Conservation (phyloP, 2,888 invertebrate species). For the Drosophila pegasa region DNA sequence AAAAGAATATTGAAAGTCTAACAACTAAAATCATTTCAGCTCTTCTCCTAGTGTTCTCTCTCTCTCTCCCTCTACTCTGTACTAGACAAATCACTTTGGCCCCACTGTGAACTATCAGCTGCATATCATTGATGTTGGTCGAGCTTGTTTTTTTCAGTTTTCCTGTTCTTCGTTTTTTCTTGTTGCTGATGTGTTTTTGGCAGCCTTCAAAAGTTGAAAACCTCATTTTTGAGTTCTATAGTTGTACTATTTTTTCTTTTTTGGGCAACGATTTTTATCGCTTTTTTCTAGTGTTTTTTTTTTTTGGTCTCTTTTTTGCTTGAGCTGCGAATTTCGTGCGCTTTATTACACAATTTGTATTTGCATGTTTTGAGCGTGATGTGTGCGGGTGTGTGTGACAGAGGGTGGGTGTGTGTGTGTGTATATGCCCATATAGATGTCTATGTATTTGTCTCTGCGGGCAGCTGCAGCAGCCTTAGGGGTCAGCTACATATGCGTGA, state of each 20-base stretch:
- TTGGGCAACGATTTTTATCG: neutral
- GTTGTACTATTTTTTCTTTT: conserved; percentile 5
- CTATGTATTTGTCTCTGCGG: conserved; percentile 19
- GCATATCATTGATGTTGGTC: conserved; percentile 17
- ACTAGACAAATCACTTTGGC: neutral
- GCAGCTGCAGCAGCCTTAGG: conserved; percentile 37
- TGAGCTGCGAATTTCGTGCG: conserved; percentile 30
- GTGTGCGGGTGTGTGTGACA: neutral
- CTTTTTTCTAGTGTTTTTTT: conserved; percentile 1
- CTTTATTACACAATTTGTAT: conserved; percentile 41
- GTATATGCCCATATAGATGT: neutral
- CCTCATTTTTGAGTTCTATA: conserved; percentile 37
- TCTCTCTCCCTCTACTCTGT: neutral
- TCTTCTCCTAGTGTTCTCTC: neutral
- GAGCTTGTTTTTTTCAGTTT: neutral
- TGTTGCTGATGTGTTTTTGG: conserved; percentile 17
- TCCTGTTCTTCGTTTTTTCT: conserved; percentile 9
- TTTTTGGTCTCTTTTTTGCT: conserved; percentile 10
- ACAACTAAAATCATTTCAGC: too few relatives aligned
- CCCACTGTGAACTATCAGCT: conserved; percentile 6
- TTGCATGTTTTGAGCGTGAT: conserved; percentile 26
- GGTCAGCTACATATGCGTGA: conserved; percentile 59
- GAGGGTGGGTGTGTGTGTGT: neutral
- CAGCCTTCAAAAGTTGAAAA: conserved; percentile 55
- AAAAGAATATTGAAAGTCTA: too few relatives aligned